phyloP scores from a whole-genome alignment of 35 echinoderm and acorn worm genomes.

The Ophiothrix spiculata region DNA sequence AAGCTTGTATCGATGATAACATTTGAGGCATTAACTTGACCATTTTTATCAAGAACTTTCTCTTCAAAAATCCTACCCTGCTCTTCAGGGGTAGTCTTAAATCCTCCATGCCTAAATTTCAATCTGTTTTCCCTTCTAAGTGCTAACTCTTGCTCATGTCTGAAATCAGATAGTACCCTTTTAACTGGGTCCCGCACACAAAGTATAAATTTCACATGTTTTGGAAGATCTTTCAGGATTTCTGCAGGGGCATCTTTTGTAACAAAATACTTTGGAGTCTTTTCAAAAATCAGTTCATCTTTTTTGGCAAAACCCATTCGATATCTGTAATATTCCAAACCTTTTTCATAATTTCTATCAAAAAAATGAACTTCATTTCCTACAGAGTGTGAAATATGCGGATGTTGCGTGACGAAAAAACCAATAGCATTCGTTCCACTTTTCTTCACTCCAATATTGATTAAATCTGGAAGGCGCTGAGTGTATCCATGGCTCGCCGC shows the following conservation, averaged over 20 bases:
- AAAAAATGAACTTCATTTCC: slow-evolving; percentile 98
- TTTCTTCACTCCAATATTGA: slow-evolving; percentile 96
- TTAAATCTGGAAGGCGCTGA: slow-evolving; percentile 67
- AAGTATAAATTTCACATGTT: slow-evolving; percentile 72
- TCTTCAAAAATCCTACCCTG: slow-evolving; percentile 53
- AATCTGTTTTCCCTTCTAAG: slow-evolving; percentile 24
- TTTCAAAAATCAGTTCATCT: slow-evolving; percentile 69
- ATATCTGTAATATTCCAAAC: slow-evolving; percentile 66
- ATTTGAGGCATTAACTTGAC: slow-evolving; percentile 67
- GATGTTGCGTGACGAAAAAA: slow-evolving; percentile 81
- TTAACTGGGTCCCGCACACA: slow-evolving; percentile 76
- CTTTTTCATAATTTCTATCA: slow-evolving; percentile 89
- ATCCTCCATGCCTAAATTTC: neutral
- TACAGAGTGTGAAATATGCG: slow-evolving; percentile 71
- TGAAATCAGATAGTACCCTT: slow-evolving; percentile 68
- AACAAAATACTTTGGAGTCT: slow-evolving; percentile 93
- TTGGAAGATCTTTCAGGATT: slow-evolving; percentile 59
- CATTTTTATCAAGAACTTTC: slow-evolving; percentile 35
- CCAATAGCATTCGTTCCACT: slow-evolving; percentile 91
- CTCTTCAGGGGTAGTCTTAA: slow-evolving; percentile 2
- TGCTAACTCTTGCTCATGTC: slow-evolving; percentile 73
- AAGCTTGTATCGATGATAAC: slow-evolving; percentile 63
- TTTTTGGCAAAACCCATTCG: slow-evolving; percentile 71
- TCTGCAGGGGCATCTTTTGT: slow-evolving; percentile 47
- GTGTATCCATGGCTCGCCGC: slow-evolving; percentile 39